Evolutionary conservation across 2,888 invertebrate species (phyloP), one percentile per base, ranked within the genome.

Genomic region (Capitulum mitella): DNA sequence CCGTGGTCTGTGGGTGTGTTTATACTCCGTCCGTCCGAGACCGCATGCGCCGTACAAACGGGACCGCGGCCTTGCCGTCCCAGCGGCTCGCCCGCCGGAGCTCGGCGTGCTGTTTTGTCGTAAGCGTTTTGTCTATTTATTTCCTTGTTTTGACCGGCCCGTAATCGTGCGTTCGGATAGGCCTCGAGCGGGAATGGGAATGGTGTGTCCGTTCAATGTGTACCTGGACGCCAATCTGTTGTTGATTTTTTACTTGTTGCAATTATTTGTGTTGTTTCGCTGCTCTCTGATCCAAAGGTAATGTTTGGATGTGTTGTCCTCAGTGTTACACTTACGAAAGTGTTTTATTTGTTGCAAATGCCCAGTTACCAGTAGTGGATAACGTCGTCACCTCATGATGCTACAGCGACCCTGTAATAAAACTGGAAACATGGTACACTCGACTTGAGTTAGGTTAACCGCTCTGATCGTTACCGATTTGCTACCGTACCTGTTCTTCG

Each of bases 161-260:
- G 51, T 51, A 43, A 12, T 43, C n/a, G 29, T 29, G 32, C 34
- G 64, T 14, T 14, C 34, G 64, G 8, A 19, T 43, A 3, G 64
- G 64, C 29, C 32, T 32, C 16, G 29, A 19, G 64, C 34, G 34
- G 14, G 64, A 19, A 5, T 14, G 34, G 19, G 64, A 29, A 29
- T 34, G 64, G 19, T 5, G 34, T 16, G 64, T 16, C 16, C 64
- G 32, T 64, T 14, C 19, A 34, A 19, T 6, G 64, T 34, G 34
- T 34, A 34, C 19, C 19, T 12, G 19, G 34, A 34, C 64, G 64
- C 64, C 34, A 19, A 32, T 10, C 64, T 64, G 64, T 64, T 64
- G 64, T 64, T 64, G 64, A 64, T 34, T 64, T 43, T 51, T 64
- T 34, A 64, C 34, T 64, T 64, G 64, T 64, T 64, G 64, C 64